Conservation (phyloP, 30 jellyfish, hydroid and myxozoan genomes). For the Chrysaora quinquecirrha region DNA sequence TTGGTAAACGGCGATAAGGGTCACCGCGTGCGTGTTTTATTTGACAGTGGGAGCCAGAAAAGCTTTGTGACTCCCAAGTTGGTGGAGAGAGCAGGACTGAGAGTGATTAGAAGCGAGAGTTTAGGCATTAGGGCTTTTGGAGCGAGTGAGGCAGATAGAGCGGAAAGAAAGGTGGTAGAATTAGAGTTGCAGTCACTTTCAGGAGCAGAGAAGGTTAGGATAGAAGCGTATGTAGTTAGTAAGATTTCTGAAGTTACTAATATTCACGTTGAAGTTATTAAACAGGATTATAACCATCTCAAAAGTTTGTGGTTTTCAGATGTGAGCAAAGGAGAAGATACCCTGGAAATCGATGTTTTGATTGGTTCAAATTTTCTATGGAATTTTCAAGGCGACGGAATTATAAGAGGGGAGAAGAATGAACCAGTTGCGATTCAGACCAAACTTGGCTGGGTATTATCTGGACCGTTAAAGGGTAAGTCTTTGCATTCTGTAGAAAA, state of each 20-base stretch:
- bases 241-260: conserved; percentile 5
- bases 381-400: conserved; percentile 12
- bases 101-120: conserved; percentile 1
- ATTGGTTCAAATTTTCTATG: conserved; percentile 1
- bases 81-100: background rate
- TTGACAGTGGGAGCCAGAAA: conserved; percentile 26
- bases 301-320: conserved; percentile 8
- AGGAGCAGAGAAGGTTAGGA: background rate
- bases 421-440: conserved; percentile 7
- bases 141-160: background rate
- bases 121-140: conserved; percentile 35
- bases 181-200: background rate
- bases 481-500: background rate
- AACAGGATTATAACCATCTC: too few relatives aligned
- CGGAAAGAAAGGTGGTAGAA: conserved; percentile 5
- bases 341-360: background rate
- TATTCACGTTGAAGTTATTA: conserved; percentile 20
- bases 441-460: too few relatives aligned
- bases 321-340: conserved; percentile 10
- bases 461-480: background rate
- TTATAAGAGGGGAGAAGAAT: background rate
- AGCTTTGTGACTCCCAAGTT: background rate
- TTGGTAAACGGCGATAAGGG: background rate
- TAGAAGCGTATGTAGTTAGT: too few relatives aligned
- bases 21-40: conserved; percentile 1